Evolutionary conservation across 2,113 vertebrate species (phyloP), one percentile per base, ranked within the genome.

Genomic region (Tupaia tana): DNA sequence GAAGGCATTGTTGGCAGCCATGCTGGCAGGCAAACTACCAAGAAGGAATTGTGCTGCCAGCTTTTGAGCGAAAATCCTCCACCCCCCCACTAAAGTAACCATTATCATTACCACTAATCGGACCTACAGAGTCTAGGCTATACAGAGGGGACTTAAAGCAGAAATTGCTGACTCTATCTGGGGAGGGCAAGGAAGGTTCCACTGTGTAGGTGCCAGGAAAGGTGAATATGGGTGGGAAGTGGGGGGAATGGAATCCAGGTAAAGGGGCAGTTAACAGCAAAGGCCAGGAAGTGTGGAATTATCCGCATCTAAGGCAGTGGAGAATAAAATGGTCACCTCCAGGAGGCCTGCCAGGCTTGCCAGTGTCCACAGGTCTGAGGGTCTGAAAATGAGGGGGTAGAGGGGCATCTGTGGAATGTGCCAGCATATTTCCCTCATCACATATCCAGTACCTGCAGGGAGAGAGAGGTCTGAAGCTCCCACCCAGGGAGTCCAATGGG

Each of bases 361-460:
- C 0, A 0, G 16, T 25, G 69, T 86, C 66, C 10, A 9, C 73
- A 64, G 56, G 8, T 31, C 66, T 31, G 34, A 70, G 19, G 20
- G 7, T 67, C 31, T 43, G 10, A 7, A 78, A 43, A 15, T 59
- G 43, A 63, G 22, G 11, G 25, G 52, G 61, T 29, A 19, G 66
- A 3, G 25, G 9, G 0, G 9, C 73, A 4, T n/a, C 71, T 54
- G 16, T 0, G 67, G 64, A 9, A 8, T 0, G 0, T 69, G 27
- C 9, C 58, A 75, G 64, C 20, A 0, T 25, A 11, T 5, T 27
- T 4, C 22, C 2, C 43, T 11, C 29, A 14, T 25, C 25, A 4
- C 24, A 9, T 12, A 11, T 29, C 10, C 16, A 34, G 54, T 31
- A 14, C 9, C 43, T 29, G 29, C 9, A 9, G 64, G 25, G 58